Evolutionary conservation across 2,888 invertebrate species (phyloP).

Genomic region (Macrosiphum euphorbiae): DNA sequence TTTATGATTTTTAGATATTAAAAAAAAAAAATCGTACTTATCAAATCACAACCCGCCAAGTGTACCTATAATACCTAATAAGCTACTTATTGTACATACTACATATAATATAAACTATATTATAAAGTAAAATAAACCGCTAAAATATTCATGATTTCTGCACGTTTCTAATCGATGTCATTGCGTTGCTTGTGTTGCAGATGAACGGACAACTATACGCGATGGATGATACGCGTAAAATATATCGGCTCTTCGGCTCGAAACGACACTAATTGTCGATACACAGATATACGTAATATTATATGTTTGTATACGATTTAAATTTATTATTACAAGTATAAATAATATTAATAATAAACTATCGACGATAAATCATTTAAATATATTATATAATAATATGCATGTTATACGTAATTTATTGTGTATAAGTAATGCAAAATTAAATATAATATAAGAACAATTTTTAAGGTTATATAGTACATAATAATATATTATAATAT

Average conservation of each 20-base stretch:
- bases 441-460: too few relatives aligned
- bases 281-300: conserved; percentile 24
- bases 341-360: neutral
- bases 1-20: neutral
- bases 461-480: conserved; percentile 15
- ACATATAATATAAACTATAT: neutral
- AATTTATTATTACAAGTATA: conserved; percentile 20
- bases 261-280: neutral
- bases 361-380: conserved; percentile 4
- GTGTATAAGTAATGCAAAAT: neutral
- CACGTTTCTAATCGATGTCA: neutral
- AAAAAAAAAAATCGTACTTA: neutral
- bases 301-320: conserved; percentile 42
- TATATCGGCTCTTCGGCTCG: neutral
- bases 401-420: conserved; percentile 4
- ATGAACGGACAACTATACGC: neutral
- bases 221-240: conserved; percentile 2
- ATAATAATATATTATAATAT: neutral
- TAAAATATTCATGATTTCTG: neutral
- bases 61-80: too few relatives aligned
- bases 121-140: neutral
- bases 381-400: conserved; percentile 8
- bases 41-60: neutral
- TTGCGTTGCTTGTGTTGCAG: conserved; percentile 27
- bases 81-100: too few relatives aligned